Percentiles rank a stretch among this genome's conserved stretches.
phyloP scores from a whole-genome alignment of 2,113 vertebrate genomes.

The Gadus chalcogrammus region DNA sequence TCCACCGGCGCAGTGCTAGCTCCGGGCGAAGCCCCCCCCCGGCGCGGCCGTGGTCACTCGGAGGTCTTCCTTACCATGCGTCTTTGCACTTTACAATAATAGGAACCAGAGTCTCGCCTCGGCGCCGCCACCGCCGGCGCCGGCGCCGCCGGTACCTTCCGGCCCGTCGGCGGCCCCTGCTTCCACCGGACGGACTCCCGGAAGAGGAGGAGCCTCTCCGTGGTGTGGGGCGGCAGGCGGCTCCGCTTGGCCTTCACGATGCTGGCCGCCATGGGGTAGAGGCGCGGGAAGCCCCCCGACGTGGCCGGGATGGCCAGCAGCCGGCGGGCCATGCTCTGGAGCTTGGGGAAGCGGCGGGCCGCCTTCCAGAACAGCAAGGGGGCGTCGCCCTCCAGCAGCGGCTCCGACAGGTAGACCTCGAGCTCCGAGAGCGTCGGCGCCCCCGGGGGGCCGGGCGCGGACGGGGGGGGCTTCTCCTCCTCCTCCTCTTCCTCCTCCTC shows the following conservation, averaged over 20 bases:
- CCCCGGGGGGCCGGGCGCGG: slow-evolving; percentile 55
- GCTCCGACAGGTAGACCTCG: slow-evolving; percentile 63
- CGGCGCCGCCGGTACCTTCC: slow-evolving; percentile 35
- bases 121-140: not conserved
- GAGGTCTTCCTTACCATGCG: too few relatives aligned
- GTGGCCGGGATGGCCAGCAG: slow-evolving; percentile 66
- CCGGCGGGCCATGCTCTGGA: slow-evolving; percentile 57
- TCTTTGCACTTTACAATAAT: not conserved
- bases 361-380: slow-evolving; percentile 60
- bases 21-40: too few relatives aligned
- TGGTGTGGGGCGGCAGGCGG: slow-evolving; percentile 65
- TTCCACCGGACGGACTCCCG: slow-evolving; percentile 58
- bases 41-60: too few relatives aligned
- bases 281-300: slow-evolving; percentile 69
- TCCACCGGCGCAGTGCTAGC: too few relatives aligned
- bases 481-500: not conserved
- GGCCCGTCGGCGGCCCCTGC: slow-evolving; percentile 6
- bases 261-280: slow-evolving; percentile 63
- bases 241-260: slow-evolving; percentile 69
- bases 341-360: slow-evolving; percentile 58
- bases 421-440: slow-evolving; percentile 55
- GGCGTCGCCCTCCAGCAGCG: slow-evolving; percentile 42
- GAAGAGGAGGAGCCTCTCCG: slow-evolving; percentile 72
- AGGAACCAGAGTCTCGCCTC: not conserved
- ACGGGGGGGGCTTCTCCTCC: slow-evolving; percentile 32